A percentile compares a stretch with the other conserved stretches of the same genome.
phyloP scores from a whole-genome alignment of 2,888 invertebrate species.

The Lepidocyrtoides sp. region DNA sequence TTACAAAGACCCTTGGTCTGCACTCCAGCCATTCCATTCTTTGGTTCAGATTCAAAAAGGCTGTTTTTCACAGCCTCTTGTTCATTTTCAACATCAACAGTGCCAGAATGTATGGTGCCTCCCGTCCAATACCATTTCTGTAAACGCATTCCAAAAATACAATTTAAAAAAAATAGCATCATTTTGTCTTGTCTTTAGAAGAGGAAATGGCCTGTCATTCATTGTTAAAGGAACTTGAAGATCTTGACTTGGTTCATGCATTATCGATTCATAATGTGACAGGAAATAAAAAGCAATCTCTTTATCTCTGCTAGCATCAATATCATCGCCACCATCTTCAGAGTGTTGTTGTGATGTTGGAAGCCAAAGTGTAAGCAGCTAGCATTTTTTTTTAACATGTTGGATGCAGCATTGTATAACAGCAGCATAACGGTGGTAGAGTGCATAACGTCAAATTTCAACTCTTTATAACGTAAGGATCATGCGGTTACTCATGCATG shows the following conservation, averaged over 20 bases:
- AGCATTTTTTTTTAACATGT: no score
- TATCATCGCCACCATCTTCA: background rate
- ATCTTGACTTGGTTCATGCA: background rate
- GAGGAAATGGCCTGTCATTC: background rate
- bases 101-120: constrained; percentile 60
- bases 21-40: constrained; percentile 87
- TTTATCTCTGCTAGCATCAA: no score
- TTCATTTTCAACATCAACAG: constrained; percentile 14
- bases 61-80: constrained; percentile 22
- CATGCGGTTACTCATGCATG: background rate
- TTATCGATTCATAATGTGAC: background rate
- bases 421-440: no score
- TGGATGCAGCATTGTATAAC: background rate
- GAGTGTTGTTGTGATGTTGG: background rate
- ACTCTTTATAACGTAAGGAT: background rate
- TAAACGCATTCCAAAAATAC: background rate
- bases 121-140: constrained; percentile 86
- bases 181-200: background rate
- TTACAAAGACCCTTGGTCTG: constrained; percentile 89
- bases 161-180: background rate
- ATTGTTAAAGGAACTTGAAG: background rate
- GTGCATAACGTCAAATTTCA: no score
- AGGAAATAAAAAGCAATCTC: background rate
- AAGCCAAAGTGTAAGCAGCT: no score
- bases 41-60: constrained; percentile 87